phyloP scores from a whole-genome alignment of 2,888 invertebrate genomes.

The Sphinx pinastri region DNA sequence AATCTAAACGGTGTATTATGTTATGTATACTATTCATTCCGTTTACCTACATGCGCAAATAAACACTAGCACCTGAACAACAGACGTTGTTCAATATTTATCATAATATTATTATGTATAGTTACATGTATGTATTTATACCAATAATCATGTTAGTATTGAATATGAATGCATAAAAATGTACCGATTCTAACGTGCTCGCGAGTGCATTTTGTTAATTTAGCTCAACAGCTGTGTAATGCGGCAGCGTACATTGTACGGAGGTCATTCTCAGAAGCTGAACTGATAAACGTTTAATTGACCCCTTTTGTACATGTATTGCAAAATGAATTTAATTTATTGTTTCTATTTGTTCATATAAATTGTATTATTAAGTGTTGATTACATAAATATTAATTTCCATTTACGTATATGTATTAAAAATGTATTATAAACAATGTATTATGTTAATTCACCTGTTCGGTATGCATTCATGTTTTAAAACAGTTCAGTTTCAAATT shows the following conservation, averaged over 20 bases:
- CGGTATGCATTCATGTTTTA: neutral
- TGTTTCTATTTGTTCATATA: constrained; percentile 6
- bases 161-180: neutral
- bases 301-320: constrained; percentile 21
- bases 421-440: neutral
- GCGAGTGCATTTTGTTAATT: constrained; percentile 10
- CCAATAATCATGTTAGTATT: neutral
- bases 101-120: neutral
- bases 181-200: neutral
- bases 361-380: constrained; percentile 7
- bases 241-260: constrained; percentile 21
- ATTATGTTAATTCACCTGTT: neutral
- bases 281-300: constrained; percentile 24
- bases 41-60: neutral
- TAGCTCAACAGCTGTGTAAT: constrained; percentile 22
- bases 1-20: neutral
- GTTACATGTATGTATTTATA: neutral
- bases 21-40: neutral
- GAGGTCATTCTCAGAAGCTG: constrained; percentile 25
- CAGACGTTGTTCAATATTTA: neutral
- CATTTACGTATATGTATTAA: neutral
- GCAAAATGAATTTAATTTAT: constrained; percentile 23
- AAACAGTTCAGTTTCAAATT: constrained; percentile 3
- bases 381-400: neutral
- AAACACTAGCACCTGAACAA: neutral